Percentiles rank a stretch among this genome's conserved stretches.
Evolutionary conservation across 2,797 vertebrate genomes (phyloP).

Genomic region (Chromis chromis): DNA sequence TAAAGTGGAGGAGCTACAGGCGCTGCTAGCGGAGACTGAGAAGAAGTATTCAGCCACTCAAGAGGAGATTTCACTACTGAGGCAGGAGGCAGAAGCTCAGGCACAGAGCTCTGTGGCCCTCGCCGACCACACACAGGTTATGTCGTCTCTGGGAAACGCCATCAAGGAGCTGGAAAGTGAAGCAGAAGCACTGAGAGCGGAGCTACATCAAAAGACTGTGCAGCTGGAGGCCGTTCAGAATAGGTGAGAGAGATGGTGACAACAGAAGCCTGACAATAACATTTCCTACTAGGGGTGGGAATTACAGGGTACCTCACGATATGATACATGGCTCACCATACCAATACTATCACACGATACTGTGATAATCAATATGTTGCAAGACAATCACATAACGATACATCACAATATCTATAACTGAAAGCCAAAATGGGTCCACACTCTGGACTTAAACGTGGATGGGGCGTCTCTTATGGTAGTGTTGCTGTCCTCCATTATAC

Average conservation of each 20-base stretch:
- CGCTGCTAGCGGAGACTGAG: slow-evolving; percentile 83
- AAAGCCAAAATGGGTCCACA: too few relatives aligned
- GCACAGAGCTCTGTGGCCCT: slow-evolving; percentile 88
- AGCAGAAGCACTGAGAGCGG: slow-evolving; percentile 81
- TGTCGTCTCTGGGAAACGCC: slow-evolving; percentile 87
- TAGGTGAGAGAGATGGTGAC: slow-evolving; percentile 65
- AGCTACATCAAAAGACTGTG: slow-evolving; percentile 84
- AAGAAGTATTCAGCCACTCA: slow-evolving; percentile 81
- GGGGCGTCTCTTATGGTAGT: too few relatives aligned
- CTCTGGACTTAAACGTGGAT: too few relatives aligned
- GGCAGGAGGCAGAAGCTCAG: slow-evolving; percentile 87
- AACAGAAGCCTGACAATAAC: too few relatives aligned
- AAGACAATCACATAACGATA: too few relatives aligned
- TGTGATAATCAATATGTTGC: too few relatives aligned
- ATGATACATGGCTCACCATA: too few relatives aligned
- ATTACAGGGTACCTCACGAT: too few relatives aligned
- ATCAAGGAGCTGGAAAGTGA: slow-evolving; percentile 90
- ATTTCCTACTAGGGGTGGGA: too few relatives aligned
- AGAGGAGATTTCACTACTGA: slow-evolving; percentile 86
- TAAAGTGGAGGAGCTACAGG: slow-evolving; percentile 88
- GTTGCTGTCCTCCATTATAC: too few relatives aligned
- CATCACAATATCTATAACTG: too few relatives aligned
- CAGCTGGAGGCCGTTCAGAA: slow-evolving; percentile 89
- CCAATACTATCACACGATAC: too few relatives aligned
- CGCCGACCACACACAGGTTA: slow-evolving; percentile 90